These are phyloP conservation scores for Habrosyne pyritoides DNA, from an alignment of 2,888 invertebrate species.

Conservation along the genomic window DNA sequence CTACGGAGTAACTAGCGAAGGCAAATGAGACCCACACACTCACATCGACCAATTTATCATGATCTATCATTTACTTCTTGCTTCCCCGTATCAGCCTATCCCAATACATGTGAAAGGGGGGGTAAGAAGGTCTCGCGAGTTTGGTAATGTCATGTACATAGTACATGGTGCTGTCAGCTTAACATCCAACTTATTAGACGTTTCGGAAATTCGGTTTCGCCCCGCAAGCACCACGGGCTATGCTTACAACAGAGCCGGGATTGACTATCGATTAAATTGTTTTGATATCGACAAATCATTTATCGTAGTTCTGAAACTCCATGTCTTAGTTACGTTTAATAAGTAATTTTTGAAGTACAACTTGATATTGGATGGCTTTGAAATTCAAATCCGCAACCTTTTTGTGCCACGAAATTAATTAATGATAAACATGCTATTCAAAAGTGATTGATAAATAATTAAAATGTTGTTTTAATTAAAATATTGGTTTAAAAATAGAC, in stretches of 20 bases:
- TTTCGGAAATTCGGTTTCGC: slow-evolving; percentile 82
- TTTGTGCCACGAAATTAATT: no score
- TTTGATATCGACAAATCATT: slow-evolving; percentile 29
- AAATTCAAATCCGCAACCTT: no score
- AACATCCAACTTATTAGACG: slow-evolving; percentile 83
- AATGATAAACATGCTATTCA: no score
- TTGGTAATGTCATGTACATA: slow-evolving; percentile 70
- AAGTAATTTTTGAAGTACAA: no score
- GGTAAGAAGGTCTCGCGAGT: slow-evolving; percentile 42
- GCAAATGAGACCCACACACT: slow-evolving; percentile 71
- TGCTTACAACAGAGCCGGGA: slow-evolving; percentile 49
- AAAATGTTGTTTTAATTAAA: no score
- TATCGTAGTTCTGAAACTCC: no score
- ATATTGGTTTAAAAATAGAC: no score
- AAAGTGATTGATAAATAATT: no score
- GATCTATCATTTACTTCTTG: slow-evolving; percentile 46
- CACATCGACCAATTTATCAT: slow-evolving; percentile 43
- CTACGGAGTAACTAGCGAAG: slow-evolving; percentile 65
- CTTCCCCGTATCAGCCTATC: slow-evolving; percentile 30
- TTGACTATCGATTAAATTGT: background rate
- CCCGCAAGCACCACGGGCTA: slow-evolving; percentile 71
- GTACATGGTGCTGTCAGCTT: slow-evolving; percentile 72
- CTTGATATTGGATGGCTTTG: no score
- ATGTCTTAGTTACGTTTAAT: no score
- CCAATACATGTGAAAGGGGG: slow-evolving; percentile 30